Evolutionary conservation across 2,113 vertebrate genomes (phyloP).

Genomic region (Halichoeres trimaculatus): DNA sequence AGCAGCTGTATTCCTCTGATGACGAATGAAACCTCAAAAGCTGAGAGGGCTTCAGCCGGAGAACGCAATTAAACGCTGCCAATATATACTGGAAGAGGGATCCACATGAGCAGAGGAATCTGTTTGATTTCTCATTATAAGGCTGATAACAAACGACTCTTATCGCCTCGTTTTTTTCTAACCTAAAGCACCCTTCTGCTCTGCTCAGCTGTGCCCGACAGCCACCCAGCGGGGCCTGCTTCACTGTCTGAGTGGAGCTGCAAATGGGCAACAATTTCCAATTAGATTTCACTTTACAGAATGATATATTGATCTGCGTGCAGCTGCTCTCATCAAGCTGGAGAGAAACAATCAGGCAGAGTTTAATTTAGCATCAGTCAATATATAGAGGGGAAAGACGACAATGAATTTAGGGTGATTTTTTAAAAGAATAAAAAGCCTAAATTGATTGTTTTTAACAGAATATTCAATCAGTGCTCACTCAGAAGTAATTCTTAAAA

Average conservation of each 20-base stretch:
- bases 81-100: constrained; percentile 50
- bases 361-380: constrained; percentile 61
- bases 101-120: constrained; percentile 62
- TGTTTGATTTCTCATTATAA: constrained; percentile 74
- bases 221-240: neutral
- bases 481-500: neutral
- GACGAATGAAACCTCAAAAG: constrained; percentile 79
- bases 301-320: constrained; percentile 69
- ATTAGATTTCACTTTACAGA: constrained; percentile 72
- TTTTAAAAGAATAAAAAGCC: neutral
- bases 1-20: constrained; percentile 79
- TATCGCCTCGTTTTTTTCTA: constrained; percentile 49
- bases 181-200: constrained; percentile 40
- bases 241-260: constrained; percentile 18
- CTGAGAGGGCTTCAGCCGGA: constrained; percentile 71
- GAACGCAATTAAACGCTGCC: constrained; percentile 74
- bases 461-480: neutral
- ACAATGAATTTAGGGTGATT: constrained; percentile 26
- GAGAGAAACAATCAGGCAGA: constrained; percentile 59
- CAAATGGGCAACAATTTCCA: constrained; percentile 69
- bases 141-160: constrained; percentile 71
- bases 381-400: constrained; percentile 36
- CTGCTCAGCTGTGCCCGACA: neutral
- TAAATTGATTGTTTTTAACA: neutral
- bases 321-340: constrained; percentile 68